Base-by-base conservation (phyloP, 1,140 invertebrate genomes). In the Bradysia coprophila region DNA sequence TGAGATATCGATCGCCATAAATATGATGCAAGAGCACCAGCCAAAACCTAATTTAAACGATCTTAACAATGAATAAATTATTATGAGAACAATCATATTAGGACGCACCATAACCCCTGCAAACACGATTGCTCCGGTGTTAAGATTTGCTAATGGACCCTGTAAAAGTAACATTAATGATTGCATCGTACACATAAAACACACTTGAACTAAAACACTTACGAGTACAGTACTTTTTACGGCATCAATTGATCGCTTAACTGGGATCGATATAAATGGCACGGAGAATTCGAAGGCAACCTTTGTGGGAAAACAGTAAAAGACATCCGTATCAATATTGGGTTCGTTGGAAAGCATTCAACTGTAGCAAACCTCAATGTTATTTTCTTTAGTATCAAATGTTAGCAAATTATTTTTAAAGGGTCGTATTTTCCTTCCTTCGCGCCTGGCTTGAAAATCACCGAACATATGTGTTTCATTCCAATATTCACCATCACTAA, bases 211-310 rank as follows among this genome's bases (percentile, higher is more conserved):
- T 31, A n/a, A 5, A 16, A 34, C 4, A 16, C 32, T 16, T 16
- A 34, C 11, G 32, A 34, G n/a, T n/a, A n/a, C n/a, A n/a, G n/a
- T n/a, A n/a, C n/a, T n/a, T 34, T 34, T 34, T 32, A 48, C 28
- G 5, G 21, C 18, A 11, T 53, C 46, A 16, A 57, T 32, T 13
- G 52, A 49, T 38, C 51, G 48, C 44, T 57, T 54, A 1, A 59
- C 50, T 8, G 58, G 58, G n/a, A 61, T 51, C 15, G 40, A 50
- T 6, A 61, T 45, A 47, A 61, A 59, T 2, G 58, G 55, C 4
- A 57, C 51, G 18, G 41, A 48, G 33, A 61, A 61, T 15, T 55
- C 51, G 37, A 61, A 43, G 22, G 57, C 55, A 8, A 61, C 40
- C 58, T 61, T 34, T 44, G 55, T 52, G 18, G 31, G 43, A 41